A percentile compares a stretch with the other conserved stretches of the same genome.
These are phyloP conservation scores for Zaprionus camerounensis DNA, from an alignment of 1,140 invertebrate species.

Conservation along the genomic window DNA sequence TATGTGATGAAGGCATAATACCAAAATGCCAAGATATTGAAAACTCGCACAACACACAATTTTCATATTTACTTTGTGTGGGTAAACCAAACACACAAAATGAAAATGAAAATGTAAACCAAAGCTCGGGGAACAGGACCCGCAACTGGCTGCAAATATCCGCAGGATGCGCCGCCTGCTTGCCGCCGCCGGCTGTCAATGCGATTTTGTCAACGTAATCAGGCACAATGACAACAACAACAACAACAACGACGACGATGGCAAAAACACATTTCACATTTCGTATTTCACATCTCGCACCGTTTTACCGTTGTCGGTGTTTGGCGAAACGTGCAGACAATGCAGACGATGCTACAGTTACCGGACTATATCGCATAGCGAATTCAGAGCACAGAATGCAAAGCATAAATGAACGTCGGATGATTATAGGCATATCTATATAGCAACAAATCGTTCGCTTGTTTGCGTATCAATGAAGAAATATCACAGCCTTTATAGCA, in stretches of 20 bases:
- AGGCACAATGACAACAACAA: constrained; percentile 32
- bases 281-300: neutral
- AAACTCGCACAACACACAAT: constrained; percentile 7
- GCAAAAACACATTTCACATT: constrained; percentile 46
- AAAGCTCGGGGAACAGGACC: neutral
- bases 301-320: constrained; percentile 49
- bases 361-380: constrained; percentile 2
- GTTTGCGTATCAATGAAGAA: constrained; percentile 79
- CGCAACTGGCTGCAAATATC: constrained; percentile 58
- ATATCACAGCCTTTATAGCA: constrained; percentile 70
- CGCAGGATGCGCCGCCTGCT: constrained; percentile 63
- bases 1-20: neutral
- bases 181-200: constrained; percentile 58
- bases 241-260: constrained; percentile 20
- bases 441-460: constrained; percentile 54
- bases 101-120: constrained; percentile 25
- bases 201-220: constrained; percentile 76
- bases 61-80: neutral
- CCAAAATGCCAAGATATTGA: constrained; percentile 8
- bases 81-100: constrained; percentile 3
- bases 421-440: neutral
- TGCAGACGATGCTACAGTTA: constrained; percentile 8
- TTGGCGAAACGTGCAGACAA: constrained; percentile 14
- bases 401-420: neutral
- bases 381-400: constrained; percentile 8